Conservation (phyloP, 2,797 vertebrate genomes). For the Babyrousa celebensis region DNA sequence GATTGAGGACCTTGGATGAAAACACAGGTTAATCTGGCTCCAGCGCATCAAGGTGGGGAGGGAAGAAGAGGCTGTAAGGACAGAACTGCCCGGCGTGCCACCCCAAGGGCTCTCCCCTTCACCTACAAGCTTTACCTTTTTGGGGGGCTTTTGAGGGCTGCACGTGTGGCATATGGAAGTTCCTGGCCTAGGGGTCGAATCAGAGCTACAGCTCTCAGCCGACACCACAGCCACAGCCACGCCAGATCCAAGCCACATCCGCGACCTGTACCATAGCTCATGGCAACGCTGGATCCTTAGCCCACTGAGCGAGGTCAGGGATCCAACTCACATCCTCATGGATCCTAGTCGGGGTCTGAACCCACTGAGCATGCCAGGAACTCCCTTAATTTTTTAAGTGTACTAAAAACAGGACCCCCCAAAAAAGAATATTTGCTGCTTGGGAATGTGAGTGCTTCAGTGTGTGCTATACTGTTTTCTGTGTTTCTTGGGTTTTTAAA, state of each 20-base stretch:
- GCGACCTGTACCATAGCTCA: too few relatives aligned
- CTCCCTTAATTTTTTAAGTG: neutral
- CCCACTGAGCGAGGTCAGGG: too few relatives aligned
- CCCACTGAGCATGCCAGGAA: too few relatives aligned
- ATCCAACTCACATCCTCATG: too few relatives aligned
- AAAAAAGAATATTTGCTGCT: neutral
- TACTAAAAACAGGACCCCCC: neutral
- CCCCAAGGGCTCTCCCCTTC: neutral
- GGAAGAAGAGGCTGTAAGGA: neutral
- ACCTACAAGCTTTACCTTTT: neutral
- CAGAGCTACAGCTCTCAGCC: too few relatives aligned
- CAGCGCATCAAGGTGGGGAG: neutral
- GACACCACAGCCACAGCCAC: too few relatives aligned
- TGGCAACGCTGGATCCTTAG: too few relatives aligned
- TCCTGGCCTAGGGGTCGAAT: too few relatives aligned
- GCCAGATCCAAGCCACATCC: too few relatives aligned
- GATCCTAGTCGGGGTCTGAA: too few relatives aligned
- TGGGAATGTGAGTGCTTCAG: neutral
- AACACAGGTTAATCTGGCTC: neutral
- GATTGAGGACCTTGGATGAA: neutral
- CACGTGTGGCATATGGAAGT: too few relatives aligned
- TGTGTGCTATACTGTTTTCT: neutral
- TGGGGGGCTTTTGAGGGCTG: too few relatives aligned
- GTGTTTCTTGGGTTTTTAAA: neutral
- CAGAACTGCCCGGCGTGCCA: neutral